Evolutionary conservation across 2,113 vertebrate species (phyloP).

Genomic region (Rhinolophus sinicus): DNA sequence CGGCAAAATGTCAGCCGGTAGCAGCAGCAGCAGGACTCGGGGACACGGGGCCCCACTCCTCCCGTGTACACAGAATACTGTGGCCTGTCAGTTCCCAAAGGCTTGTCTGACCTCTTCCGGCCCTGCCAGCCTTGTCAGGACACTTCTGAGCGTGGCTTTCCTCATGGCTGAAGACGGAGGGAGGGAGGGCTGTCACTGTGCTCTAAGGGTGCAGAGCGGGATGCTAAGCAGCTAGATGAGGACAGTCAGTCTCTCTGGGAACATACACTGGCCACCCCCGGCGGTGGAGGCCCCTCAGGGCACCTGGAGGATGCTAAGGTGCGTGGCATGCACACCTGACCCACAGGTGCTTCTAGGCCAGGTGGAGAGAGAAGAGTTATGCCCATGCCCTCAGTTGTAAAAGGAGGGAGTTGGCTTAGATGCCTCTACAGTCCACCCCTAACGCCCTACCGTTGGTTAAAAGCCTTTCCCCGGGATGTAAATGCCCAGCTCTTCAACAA

Average conservation of each 20-base stretch:
- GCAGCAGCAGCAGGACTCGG: too few relatives aligned
- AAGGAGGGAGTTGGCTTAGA: background rate
- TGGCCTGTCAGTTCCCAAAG: background rate
- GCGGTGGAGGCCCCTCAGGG: rapidly evolving
- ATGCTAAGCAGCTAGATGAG: background rate
- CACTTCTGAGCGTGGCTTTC: background rate
- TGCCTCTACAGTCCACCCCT: background rate
- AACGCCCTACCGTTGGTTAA: background rate
- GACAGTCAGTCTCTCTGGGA: background rate
- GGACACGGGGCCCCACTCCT: background rate
- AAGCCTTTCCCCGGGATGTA: background rate
- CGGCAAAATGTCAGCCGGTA: too few relatives aligned
- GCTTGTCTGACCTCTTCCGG: background rate
- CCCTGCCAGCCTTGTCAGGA: background rate
- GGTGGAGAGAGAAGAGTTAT: background rate
- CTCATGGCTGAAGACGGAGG: background rate
- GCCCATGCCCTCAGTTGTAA: background rate
- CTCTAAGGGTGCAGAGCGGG: background rate
- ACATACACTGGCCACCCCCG: too few relatives aligned
- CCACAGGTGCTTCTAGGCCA: background rate
- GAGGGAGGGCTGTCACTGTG: background rate
- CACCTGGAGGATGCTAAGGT: background rate
- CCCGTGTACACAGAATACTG: rapidly evolving
- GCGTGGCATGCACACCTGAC: background rate
- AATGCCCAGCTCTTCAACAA: background rate